A percentile compares a stretch with the other conserved stretches of the same genome.
Evolutionary conservation across 1,140 invertebrate genomes (phyloP).

Genomic region (Microplitis mediator): DNA sequence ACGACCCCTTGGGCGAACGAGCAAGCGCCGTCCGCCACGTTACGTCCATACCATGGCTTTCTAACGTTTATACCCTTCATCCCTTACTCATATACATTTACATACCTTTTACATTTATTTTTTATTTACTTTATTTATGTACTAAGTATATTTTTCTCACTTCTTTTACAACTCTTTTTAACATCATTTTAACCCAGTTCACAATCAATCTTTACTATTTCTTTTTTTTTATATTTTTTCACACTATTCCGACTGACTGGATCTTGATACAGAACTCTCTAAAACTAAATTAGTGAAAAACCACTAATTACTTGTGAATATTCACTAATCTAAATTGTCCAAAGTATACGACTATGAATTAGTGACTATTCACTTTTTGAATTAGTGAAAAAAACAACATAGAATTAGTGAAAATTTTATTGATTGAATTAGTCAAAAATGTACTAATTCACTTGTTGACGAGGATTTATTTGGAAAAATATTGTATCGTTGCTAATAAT

Average conservation of each 20-base stretch:
- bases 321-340: no score
- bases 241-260: not conserved
- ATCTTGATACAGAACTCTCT: not conserved
- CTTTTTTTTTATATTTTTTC: not conserved
- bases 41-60: slow-evolving; percentile 44
- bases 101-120: not conserved
- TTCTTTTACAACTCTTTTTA: slow-evolving; percentile 24
- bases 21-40: slow-evolving; percentile 53
- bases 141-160: slow-evolving; percentile 26
- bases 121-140: slow-evolving; percentile 1
- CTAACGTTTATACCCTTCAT: slow-evolving; percentile 22
- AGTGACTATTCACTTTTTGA: no score
- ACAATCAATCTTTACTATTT: not conserved
- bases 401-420: no score
- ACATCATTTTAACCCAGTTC: not conserved
- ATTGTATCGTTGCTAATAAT: no score
- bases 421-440: no score
- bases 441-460: no score
- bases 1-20: slow-evolving; percentile 47
- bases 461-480: no score
- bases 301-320: no score
- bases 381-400: no score
- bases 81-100: no score
- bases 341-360: no score
- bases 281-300: no score